Evolutionary conservation across 2,113 vertebrate species (phyloP).

Genomic region (Porphyrio hochstetteri): DNA sequence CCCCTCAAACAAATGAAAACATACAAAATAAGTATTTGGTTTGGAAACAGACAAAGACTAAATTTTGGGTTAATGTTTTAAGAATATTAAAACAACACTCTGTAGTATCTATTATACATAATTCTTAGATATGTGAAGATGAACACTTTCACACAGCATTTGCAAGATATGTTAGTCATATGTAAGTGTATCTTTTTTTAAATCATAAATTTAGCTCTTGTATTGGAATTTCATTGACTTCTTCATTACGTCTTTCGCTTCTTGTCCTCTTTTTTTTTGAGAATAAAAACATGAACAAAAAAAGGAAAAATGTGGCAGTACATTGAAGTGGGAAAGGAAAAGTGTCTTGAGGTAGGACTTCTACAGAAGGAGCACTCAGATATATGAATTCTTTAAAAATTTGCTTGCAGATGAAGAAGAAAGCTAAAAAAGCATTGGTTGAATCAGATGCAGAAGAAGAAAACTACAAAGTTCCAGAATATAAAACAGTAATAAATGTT

Average conservation of each 20-base stretch:
- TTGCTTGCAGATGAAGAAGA: conserved; percentile 91
- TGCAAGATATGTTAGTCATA: neutral
- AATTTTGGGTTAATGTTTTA: neutral
- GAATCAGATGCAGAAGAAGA: conserved; percentile 85
- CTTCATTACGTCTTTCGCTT: neutral
- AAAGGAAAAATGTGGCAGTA: neutral
- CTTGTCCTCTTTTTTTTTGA: neutral
- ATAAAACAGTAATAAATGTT: conserved; percentile 89
- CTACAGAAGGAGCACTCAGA: neutral
- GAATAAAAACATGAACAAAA: neutral
- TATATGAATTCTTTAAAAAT: conserved; percentile 9
- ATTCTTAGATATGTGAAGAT: neutral
- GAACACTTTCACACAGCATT: neutral
- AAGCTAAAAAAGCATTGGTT: conserved; percentile 74
- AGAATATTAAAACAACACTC: neutral
- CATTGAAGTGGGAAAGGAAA: neutral
- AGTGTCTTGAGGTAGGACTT: neutral
- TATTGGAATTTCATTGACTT: neutral
- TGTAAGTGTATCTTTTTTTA: neutral
- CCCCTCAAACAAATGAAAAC: neutral
- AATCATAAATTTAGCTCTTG: neutral
- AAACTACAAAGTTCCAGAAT: conserved; percentile 87
- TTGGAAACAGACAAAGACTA: neutral
- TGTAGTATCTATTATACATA: neutral
- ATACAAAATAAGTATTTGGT: neutral